Evolutionary conservation across 2,888 invertebrate genomes (phyloP).

Genomic region (Brenthis ino): DNA sequence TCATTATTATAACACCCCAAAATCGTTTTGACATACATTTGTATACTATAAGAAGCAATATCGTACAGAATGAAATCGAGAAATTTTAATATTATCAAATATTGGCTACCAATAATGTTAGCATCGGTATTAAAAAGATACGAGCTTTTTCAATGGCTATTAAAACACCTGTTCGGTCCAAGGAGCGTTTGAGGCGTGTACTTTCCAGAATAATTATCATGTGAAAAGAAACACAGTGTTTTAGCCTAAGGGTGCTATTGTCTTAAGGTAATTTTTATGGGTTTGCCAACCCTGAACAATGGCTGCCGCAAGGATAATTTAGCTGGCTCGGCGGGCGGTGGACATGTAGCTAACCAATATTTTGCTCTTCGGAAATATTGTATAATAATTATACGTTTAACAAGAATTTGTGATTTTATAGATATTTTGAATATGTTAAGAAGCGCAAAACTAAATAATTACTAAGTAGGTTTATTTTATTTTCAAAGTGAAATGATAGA

Average conservation of each 20-base stretch:
- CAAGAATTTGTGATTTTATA: background rate
- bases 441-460: too few species aligned
- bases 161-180: slow-evolving; percentile 62
- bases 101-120: slow-evolving; percentile 33
- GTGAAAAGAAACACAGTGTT: slow-evolving; percentile 73
- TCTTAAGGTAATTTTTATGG: slow-evolving; percentile 78
- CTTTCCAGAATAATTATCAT: slow-evolving; percentile 56
- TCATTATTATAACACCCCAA: slow-evolving; percentile 26
- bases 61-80: slow-evolving; percentile 22
- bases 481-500: background rate
- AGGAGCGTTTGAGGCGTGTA: slow-evolving; percentile 73
- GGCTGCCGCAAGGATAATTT: slow-evolving; percentile 56
- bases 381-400: slow-evolving; percentile 15
- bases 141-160: slow-evolving; percentile 52
- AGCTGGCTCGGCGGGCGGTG: slow-evolving; percentile 46
- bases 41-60: slow-evolving; percentile 26
- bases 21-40: slow-evolving; percentile 26
- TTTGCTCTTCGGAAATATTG: slow-evolving; percentile 14
- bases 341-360: slow-evolving; percentile 32
- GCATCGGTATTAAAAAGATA: slow-evolving; percentile 42
- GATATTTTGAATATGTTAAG: too few species aligned
- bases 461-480: background rate
- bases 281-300: slow-evolving; percentile 78
- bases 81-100: slow-evolving; percentile 36
- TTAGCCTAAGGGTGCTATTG: slow-evolving; percentile 78